Evolutionary conservation across 2,888 invertebrate genomes (phyloP), one percentile per base, ranked within the genome.

Genomic region (Drosophila fulvimacula): DNA sequence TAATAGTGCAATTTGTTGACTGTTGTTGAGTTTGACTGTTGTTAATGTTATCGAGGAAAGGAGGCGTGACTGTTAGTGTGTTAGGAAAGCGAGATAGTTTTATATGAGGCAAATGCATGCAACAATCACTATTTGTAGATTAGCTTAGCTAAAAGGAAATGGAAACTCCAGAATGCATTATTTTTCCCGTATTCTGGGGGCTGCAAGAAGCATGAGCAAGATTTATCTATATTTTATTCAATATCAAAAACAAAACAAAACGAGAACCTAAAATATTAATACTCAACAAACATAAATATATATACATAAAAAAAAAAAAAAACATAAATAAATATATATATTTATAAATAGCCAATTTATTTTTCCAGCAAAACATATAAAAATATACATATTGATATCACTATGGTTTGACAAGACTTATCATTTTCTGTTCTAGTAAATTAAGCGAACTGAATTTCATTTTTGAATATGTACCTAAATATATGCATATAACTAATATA

Each of bases 51-150:
- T 64, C 38, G 17, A n/a, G 17, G 17, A 27, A 24, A 17, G 24
- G 5, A 13, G 62, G 34, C 49, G 67, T 65, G 74, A 65, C 72
- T 75, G 67, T 64, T 59, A 66, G 60, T 46, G 36, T 57, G 63
- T 52, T 76, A 69, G 73, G 70, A 53, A 52, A 69, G 64, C 60
- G 58, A 58, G 69, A 55, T 72, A 64, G 55, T 59, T 63, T 72
- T 69, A 69, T 66, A 58, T 62, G 67, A 48, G 65, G 79, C 65
- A 69, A 80, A 74, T 88, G 88, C 88, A 90, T 61, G 81, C 63
- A 89, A 88, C 88, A 88, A 88, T 88, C 88, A 88, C 76, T 88
- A 88, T 73, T 80, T 85, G 71, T 85, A 86, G 84, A 76, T 56
- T 82, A 90, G 88, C 76, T 68, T 80, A 88, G 89, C 81, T 82